Evolutionary conservation across 2,888 invertebrate species (phyloP).

Genomic region (Heteromurus nitidus): DNA sequence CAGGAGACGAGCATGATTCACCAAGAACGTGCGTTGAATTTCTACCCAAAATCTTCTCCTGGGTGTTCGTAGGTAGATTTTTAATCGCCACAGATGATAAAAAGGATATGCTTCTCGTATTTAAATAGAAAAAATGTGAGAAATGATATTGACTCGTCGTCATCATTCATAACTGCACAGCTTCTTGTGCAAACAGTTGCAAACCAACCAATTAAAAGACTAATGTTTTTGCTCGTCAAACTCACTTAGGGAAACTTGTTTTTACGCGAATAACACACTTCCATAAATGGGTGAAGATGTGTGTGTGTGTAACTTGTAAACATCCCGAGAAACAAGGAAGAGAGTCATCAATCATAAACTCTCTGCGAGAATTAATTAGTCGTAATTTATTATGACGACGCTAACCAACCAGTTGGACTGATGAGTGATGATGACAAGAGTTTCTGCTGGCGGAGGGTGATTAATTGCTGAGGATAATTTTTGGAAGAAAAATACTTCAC

Average conservation of each 20-base stretch:
- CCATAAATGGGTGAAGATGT: slow-evolving; percentile 25
- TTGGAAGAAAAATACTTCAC: neutral
- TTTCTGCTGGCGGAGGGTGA: neutral
- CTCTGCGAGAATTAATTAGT: slow-evolving; percentile 9
- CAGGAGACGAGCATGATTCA: too few species aligned
- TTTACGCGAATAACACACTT: neutral
- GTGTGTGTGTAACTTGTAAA: neutral
- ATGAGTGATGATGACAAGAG: slow-evolving; percentile 37
- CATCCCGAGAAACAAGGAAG: neutral
- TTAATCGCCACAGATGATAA: too few species aligned
- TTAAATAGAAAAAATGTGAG: too few species aligned
- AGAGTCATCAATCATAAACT: slow-evolving; percentile 26
- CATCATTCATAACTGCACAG: neutral
- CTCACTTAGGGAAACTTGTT: slow-evolving; percentile 25
- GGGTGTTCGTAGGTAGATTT: too few species aligned
- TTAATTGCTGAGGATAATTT: neutral
- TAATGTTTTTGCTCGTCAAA: slow-evolving; percentile 28
- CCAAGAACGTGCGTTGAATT: too few species aligned
- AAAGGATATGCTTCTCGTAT: too few species aligned
- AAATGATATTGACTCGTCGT: slow-evolving; percentile 20
- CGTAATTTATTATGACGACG: slow-evolving; percentile 10
- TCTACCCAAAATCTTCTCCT: too few species aligned
- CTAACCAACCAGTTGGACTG: neutral
- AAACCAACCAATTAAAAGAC: slow-evolving; percentile 18
- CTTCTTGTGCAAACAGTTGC: too few species aligned